Evolutionary conservation across 2,797 vertebrate genomes (phyloP).

Genomic region (Eulemur coronatus): DNA sequence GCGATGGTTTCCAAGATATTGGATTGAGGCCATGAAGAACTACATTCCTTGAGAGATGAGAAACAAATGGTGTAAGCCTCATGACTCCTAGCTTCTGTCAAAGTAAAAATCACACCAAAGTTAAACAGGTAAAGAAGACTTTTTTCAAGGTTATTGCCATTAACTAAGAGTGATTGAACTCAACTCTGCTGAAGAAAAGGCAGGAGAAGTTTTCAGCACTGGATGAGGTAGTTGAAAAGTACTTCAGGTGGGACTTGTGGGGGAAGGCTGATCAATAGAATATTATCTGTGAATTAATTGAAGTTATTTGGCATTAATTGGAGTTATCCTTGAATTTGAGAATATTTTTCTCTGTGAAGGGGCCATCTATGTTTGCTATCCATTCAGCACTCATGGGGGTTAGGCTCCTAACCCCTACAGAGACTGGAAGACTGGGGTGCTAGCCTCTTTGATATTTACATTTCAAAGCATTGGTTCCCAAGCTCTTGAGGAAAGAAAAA

Average conservation of each 20-base stretch:
- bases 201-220: not conserved
- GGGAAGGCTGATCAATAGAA: not conserved
- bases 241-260: not conserved
- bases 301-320: not conserved
- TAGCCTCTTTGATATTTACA: not conserved
- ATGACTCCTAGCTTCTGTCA: not conserved
- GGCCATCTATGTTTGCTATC: not conserved
- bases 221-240: not conserved
- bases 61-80: not conserved
- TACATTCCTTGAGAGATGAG: not conserved
- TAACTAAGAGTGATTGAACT: not conserved
- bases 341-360: not conserved
- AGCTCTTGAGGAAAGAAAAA: not conserved
- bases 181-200: not conserved
- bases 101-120: not conserved
- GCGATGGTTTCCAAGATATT: not conserved
- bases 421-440: not conserved
- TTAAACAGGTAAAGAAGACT: not conserved
- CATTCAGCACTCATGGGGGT: rapidly evolving
- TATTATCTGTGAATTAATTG: not conserved
- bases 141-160: not conserved
- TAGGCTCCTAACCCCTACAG: not conserved
- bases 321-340: not conserved
- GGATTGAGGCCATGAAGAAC: not conserved
- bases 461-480: not conserved